Evolutionary conservation across 2,113 vertebrate species (phyloP), one percentile per base, ranked within the genome.

Genomic region (Leptodactylus fuscus): DNA sequence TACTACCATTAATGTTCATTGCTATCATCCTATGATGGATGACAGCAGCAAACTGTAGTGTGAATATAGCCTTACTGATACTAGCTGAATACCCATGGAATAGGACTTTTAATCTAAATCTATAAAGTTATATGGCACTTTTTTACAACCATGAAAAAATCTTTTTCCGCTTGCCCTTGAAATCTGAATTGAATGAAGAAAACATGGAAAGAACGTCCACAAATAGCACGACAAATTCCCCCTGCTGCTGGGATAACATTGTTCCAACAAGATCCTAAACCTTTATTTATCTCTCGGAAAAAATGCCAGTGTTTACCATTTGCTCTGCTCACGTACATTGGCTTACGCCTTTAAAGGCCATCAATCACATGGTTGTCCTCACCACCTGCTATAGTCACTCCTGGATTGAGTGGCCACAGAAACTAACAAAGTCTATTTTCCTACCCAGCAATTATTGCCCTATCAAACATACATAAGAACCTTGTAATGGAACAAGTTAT

Each of bases 181-280:
- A 48, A 44, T 15, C n/a, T 34, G 18, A 73, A n/a, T 49, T 34
- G n/a, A n/a, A n/a, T n/a, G n/a, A n/a, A n/a, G n/a, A n/a, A n/a
- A n/a, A n/a, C n/a, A n/a, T n/a, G n/a, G 2, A 16, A 76, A 32
- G 29, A 77, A 77, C 53, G 74, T 77, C 49, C 74, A 32, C 7
- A 34, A 22, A 34, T 53, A 53, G 48, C 22, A 34, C 18, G n/a
- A 53, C 48, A 36, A 9, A 77, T 51, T 77, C 48, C 74, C 74
- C 16, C 74, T 77, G 74, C 48, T 77, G 44, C 74, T 53, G 53
- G 18, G 5, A 53, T 36, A 53, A 53, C 48, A 77, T 32, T 4
- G 24, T 5, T 77, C 8, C 20, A 11, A 71, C 69, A 71, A 41
- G 36, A 77, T 13, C 18, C 29, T 22, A 34, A 10, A 77, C 49